phyloP scores from a whole-genome alignment of 2,113 vertebrate species.

The Galbula dea region DNA sequence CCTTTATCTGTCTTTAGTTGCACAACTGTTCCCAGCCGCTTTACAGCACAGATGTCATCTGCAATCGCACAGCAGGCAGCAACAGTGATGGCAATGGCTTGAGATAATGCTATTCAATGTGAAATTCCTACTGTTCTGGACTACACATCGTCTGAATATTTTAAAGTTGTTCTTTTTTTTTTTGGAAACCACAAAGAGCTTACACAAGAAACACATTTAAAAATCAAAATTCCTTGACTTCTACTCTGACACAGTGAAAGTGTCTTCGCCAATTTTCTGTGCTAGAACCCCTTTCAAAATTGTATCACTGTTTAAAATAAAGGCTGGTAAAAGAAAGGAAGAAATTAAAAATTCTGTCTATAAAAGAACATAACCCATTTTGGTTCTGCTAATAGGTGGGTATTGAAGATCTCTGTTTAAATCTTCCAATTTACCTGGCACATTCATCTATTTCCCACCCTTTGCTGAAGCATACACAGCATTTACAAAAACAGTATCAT shows the following conservation, averaged over 20 bases:
- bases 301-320: neutral
- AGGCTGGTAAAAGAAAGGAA: neutral
- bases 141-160: neutral
- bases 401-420: neutral
- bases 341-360: neutral
- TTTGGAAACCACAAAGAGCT: neutral
- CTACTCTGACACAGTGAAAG: neutral
- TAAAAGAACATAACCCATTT: neutral
- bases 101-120: neutral
- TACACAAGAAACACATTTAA: neutral
- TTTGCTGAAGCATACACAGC: neutral
- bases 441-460: neutral
- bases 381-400: neutral
- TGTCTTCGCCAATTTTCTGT: neutral
- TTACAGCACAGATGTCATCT: neutral
- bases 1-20: neutral
- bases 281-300: neutral
- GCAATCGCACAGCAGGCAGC: neutral
- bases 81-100: neutral
- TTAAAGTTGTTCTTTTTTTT: neutral
- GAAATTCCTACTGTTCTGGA: conserved; percentile 7
- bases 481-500: neutral
- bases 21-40: neutral
- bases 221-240: neutral
- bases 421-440: neutral